Conservation (phyloP, 2,113 vertebrate genomes). For the Laticauda laticaudata region DNA sequence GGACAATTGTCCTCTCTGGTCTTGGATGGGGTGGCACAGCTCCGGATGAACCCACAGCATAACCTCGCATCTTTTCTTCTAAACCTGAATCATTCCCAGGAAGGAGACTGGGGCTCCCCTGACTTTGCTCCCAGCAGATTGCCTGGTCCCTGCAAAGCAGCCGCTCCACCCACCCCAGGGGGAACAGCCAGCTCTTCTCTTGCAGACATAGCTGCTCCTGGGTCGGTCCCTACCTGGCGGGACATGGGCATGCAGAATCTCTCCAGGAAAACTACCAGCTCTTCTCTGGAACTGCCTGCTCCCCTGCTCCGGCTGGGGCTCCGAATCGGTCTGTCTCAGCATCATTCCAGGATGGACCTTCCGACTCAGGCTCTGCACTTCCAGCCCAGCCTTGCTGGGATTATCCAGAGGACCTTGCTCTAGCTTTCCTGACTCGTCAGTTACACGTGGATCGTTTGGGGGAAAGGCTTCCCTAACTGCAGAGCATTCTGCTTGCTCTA, state of each 20-base stretch:
- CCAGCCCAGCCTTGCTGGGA: slow-evolving; percentile 48
- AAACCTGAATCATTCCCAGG: background rate
- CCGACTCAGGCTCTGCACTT: slow-evolving; percentile 23
- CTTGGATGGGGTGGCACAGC: too few relatives aligned
- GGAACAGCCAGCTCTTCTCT: background rate
- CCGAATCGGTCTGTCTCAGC: background rate
- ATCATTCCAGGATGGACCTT: background rate
- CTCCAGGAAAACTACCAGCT: background rate
- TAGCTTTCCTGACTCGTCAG: slow-evolving; percentile 51
- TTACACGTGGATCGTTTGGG: slow-evolving; percentile 29
- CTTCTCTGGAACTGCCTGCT: background rate
- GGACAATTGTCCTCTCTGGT: too few relatives aligned
- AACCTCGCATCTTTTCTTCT: background rate
- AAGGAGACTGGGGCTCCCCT: background rate
- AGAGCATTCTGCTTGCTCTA: slow-evolving; percentile 56
- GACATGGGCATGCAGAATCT: background rate
- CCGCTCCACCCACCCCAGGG: background rate
- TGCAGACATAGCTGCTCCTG: background rate
- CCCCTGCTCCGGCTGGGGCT: background rate
- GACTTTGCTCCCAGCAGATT: background rate
- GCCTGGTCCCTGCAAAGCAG: background rate
- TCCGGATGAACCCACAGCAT: too few relatives aligned
- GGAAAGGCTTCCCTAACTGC: slow-evolving; percentile 43
- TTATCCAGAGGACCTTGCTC: slow-evolving; percentile 51
- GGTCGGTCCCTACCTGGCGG: background rate